These are phyloP conservation scores for Sipha flava DNA, from an alignment of 1,140 invertebrate genomes.

Conservation along the genomic window DNA sequence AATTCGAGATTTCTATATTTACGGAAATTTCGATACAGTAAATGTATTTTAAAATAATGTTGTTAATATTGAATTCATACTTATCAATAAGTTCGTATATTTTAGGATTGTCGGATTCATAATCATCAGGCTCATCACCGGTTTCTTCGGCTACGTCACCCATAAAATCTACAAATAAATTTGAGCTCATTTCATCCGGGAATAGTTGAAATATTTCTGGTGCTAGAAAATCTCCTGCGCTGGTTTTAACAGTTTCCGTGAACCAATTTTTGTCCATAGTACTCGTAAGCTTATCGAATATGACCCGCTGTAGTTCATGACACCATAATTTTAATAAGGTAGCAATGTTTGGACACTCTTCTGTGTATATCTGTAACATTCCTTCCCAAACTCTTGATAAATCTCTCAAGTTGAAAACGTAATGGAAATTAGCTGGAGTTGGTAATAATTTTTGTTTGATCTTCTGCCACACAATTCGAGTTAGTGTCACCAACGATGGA, in stretches of 20 bases:
- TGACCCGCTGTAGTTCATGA: conserved; percentile 84
- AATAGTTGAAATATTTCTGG: conserved; percentile 58
- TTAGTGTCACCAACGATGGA: conserved; percentile 75
- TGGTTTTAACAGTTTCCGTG: conserved; percentile 54
- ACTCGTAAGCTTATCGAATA: conserved; percentile 78
- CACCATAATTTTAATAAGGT: conserved; percentile 85
- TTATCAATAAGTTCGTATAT: conserved; percentile 88
- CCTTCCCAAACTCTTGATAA: conserved; percentile 93
- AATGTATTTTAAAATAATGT: too few relatives aligned
- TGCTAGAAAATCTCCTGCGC: conserved; percentile 61
- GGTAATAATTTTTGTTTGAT: conserved; percentile 72
- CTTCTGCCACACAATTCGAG: conserved; percentile 76
- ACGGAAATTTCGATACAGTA: too few relatives aligned
- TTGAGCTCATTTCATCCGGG: conserved; percentile 45
- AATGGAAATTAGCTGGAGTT: conserved; percentile 96
- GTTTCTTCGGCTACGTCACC: conserved; percentile 94
- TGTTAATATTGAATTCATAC: too few relatives aligned
- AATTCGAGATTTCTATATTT: too few relatives aligned
- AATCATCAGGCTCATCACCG: conserved; percentile 90
- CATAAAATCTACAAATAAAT: conserved; percentile 43
- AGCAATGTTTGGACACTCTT: conserved; percentile 71
- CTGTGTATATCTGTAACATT: conserved; percentile 80
- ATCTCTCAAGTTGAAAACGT: conserved; percentile 90
- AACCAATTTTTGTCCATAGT: conserved; percentile 73
- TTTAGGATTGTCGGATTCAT: conserved; percentile 88